A percentile compares a stretch with the other conserved stretches of the same genome.
These are phyloP conservation scores for Lacerta bilineata DNA, from an alignment of 2,797 vertebrate species.

Conservation along the genomic window DNA sequence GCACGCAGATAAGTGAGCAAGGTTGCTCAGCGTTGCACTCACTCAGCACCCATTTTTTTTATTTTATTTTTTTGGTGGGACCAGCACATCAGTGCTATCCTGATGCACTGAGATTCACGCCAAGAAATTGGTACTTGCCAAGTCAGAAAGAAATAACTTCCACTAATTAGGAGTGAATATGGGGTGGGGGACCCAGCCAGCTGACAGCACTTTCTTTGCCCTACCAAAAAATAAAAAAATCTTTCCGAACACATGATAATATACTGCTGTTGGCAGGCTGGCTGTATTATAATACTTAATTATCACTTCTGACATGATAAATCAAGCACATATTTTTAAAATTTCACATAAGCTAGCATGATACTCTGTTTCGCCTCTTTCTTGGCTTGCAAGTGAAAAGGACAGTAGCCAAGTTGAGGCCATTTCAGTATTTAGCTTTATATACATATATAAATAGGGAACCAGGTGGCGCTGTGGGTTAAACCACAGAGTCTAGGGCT, in stretches of 20 bases:
- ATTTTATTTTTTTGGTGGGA: neutral
- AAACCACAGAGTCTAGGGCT: too few relatives aligned
- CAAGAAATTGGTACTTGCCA: neutral
- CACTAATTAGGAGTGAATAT: slow-evolving; percentile 32
- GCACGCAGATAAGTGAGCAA: neutral
- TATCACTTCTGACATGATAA: slow-evolving; percentile 49
- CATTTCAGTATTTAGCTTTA: neutral
- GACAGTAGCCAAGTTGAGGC: neutral
- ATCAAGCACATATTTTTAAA: slow-evolving; percentile 19
- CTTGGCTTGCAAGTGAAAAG: neutral
- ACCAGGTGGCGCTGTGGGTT: too few relatives aligned
- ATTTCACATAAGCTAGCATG: neutral
- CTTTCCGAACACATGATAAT: slow-evolving; percentile 31
- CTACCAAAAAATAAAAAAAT: neutral
- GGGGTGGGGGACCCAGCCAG: slow-evolving; percentile 9
- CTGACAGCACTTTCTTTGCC: slow-evolving; percentile 30
- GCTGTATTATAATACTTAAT: slow-evolving; percentile 31
- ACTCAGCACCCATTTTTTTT: neutral
- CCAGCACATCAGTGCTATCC: neutral
- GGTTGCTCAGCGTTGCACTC: neutral
- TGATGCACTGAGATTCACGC: neutral
- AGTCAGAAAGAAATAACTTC: neutral
- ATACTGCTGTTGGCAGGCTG: slow-evolving; percentile 42
- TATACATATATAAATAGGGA: neutral
- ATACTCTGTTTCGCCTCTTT: neutral